Conservation (phyloP, 2,113 vertebrate species). For the Callaeas wilsoni region DNA sequence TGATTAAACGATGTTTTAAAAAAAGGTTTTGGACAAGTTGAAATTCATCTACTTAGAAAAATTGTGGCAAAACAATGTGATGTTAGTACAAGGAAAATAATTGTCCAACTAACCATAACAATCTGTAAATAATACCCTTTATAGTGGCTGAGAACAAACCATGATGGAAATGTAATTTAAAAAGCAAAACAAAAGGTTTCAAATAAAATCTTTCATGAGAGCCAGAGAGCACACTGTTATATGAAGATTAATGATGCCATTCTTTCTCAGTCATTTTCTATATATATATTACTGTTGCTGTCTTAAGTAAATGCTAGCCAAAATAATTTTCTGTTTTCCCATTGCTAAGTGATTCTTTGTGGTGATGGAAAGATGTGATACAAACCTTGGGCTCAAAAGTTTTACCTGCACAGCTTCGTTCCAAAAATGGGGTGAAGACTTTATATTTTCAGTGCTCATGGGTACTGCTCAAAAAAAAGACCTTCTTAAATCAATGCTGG, state of each 20-base stretch:
- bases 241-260: background rate
- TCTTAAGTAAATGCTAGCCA: background rate
- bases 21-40: background rate
- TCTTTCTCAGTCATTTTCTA: background rate
- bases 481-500: background rate
- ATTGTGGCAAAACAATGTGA: background rate
- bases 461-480: background rate
- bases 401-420: background rate
- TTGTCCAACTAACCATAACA: background rate
- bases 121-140: background rate
- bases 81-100: background rate
- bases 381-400: background rate
- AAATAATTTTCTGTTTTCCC: background rate
- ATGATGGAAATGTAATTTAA: background rate
- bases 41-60: conserved; percentile 9
- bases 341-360: background rate
- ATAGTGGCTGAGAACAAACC: background rate
- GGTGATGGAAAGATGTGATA: background rate
- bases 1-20: background rate
- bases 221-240: background rate
- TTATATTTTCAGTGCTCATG: background rate
- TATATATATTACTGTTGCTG: background rate
- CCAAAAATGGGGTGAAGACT: background rate
- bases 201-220: background rate
- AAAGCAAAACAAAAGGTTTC: background rate